Evolutionary conservation across 2,113 vertebrate genomes (phyloP), one percentile per base, ranked within the genome.

Genomic region (Indicator maculatus): DNA sequence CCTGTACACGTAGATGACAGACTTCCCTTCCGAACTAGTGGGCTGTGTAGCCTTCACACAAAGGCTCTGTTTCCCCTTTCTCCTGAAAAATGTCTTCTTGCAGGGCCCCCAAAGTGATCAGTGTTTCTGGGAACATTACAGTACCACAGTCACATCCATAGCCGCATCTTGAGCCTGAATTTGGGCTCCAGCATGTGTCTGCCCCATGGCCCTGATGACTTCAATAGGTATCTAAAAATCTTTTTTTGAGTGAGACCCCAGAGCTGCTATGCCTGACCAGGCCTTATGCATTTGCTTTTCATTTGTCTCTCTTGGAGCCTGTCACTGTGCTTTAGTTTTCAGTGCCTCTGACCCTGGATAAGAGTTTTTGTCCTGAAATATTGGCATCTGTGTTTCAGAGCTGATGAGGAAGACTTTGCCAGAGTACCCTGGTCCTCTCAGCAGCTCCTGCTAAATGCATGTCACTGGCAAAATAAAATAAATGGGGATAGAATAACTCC

Each of bases 401-500:
- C 21, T 72, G 70, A 39, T 24, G 81, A 63, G 50, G 70, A 85
- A 80, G 71, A 74, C 74, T 88, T 86, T 88, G 44, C 66, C 21
- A 1, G 20, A 58, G 58, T 50, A 38, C 66, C 28, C 75, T 1
- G 14, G 44, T 50, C 58, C 33, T 69, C 93, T 91, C 80, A 86
- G 53, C 63, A 78, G 74, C 69, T 87, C 84, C 75, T 36, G 21
- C 60, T 76, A 66, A 91, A 74, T n/a, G 60, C 38, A 6, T 9
- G 74, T 87, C 13, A 4, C 41, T 85, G 91, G 75, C 12, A n/a
- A 96, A 96, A 94, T 65, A 80, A 87, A 95, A 78, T 83, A 84
- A 81, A 89, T 65, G 82, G 61, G 64, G 41, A 78, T 91, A 93
- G 89, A 94, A 58, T 87, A 94, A 91, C 88, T 97, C 95, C 87